phyloP scores from a whole-genome alignment of 2,797 vertebrate species.

The Brachyalestes nurse region DNA sequence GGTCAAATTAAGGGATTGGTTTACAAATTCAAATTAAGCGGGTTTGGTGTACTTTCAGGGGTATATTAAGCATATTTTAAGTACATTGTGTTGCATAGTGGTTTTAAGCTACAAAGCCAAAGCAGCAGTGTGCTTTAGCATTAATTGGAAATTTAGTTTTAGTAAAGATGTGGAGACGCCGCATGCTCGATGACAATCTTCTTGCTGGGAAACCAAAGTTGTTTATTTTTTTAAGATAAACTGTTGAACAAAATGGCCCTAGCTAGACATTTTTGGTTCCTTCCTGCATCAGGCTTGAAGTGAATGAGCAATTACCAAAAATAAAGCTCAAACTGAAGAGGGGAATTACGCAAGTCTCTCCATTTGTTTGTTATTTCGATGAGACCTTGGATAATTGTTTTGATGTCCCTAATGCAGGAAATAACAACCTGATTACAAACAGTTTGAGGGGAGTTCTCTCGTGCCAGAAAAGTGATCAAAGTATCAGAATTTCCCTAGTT shows the following conservation, averaged over 20 bases:
- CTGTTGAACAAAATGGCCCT: neutral
- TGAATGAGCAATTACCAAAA: conserved; percentile 6
- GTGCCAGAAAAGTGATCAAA: neutral
- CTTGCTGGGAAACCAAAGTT: neutral
- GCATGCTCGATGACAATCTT: neutral
- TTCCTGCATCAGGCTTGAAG: neutral
- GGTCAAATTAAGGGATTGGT: too few relatives aligned
- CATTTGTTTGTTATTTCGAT: neutral
- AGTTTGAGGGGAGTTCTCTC: neutral
- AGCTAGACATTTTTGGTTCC: neutral
- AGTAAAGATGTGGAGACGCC: neutral
- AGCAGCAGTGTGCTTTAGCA: neutral
- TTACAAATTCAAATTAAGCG: too few relatives aligned
- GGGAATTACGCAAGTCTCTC: neutral
- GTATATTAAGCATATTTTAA: too few relatives aligned
- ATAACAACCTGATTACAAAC: conserved; percentile 13
- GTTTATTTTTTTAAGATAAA: neutral
- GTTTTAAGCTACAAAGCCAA: neutral
- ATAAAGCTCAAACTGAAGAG: neutral
- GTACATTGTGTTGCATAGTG: too few relatives aligned
- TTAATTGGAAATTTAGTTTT: too few relatives aligned
- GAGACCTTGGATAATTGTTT: neutral
- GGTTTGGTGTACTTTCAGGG: too few relatives aligned
- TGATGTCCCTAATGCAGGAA: neutral
- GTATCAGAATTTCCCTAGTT: neutral